Base-by-base conservation (phyloP, 2,888 invertebrate genomes). In the Acanthococcus lagerstroemiae region DNA sequence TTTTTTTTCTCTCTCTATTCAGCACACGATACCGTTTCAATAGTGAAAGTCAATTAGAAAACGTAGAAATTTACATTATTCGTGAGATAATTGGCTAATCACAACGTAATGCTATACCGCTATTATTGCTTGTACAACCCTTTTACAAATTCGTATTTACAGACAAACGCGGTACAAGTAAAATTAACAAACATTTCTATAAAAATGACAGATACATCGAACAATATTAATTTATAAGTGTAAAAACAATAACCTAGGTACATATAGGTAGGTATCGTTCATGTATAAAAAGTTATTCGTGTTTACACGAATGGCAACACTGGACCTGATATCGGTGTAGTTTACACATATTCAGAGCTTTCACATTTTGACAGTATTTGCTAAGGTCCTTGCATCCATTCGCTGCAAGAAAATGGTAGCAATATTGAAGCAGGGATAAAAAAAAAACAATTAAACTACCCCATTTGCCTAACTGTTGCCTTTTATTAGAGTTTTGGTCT, bases 291-390 rank as follows among this genome's bases (percentile, higher is more conserved):
- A 69, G 67, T 67, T 66, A 56, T 67, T 69, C 63, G 68, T 69
- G 68, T 70, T 69, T 70, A 78, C 93, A 93, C 65, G 92, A 87
- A 72, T 85, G 83, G 80, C 94, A 95, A 78, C 95, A 95, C 74
- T 89, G 90, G 74, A 85, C 83, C 75, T 86, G 85, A 77, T 91
- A 94, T 46, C 88, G 83, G 72, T 85, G 82, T 71, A 90, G 82
- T 61, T 86, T 85, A 78, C 95, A 95, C 81, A 94, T 83, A 74
- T 90, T 90, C 87, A 93, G 87, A 63, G 86, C 81, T 71, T 87
- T 86, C 22, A 92, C 91, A 74, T 91, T 90, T 73, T 85, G 85
- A 78, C 94, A 95, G 77, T 88, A 88, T 71, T 85, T 84, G 55
- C 91, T 92, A 50, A 84, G 81, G 76, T 92, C 91, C 73, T 84